A percentile compares a stretch with the other conserved stretches of the same genome.
Evolutionary conservation across 2,113 vertebrate genomes (phyloP).

Genomic region (Cyprinus carpio): DNA sequence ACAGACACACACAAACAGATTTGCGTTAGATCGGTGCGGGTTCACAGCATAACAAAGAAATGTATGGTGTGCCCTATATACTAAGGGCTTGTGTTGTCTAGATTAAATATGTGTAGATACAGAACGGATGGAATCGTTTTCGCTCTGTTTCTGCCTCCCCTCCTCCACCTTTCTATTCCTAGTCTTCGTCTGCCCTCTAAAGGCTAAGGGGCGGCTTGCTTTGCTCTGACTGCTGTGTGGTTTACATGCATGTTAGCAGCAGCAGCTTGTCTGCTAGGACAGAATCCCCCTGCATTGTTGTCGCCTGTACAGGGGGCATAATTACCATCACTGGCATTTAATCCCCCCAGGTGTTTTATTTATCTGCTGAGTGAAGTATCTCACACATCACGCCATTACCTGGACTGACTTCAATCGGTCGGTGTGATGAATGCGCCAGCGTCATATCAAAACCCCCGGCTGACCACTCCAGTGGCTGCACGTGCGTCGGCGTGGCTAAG

Average conservation of each 20-base stretch:
- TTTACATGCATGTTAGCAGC: conserved; percentile 38
- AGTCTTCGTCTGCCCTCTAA: conserved; percentile 99
- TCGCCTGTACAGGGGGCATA: conserved; percentile 49
- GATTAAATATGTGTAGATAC: conserved; percentile 39
- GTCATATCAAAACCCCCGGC: conserved; percentile 58
- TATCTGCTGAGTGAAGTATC: conserved; percentile 75
- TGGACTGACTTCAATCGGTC: conserved; percentile 74
- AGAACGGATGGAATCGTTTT: conserved; percentile 6
- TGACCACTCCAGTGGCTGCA: conserved; percentile 9
- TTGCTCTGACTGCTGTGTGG: conserved; percentile 59
- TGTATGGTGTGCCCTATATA: conserved; percentile 23
- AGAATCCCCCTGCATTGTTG: conserved; percentile 6
- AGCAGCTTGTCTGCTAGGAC: conserved; percentile 11
- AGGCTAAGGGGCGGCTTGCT: conserved; percentile 80
- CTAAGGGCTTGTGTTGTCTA: conserved; percentile 9
- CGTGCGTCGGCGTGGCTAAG: conserved; percentile 32
- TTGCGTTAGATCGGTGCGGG: background rate
- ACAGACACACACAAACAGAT: background rate
- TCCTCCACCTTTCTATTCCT: conserved; percentile 80
- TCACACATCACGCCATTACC: conserved; percentile 76
- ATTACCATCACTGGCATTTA: conserved; percentile 74
- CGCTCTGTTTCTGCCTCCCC: conserved; percentile 37
- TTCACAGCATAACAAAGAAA: conserved; percentile 28
- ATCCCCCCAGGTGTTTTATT: conserved; percentile 79
- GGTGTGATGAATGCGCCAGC: conserved; percentile 68